Conservation (phyloP, 2,888 invertebrate species). For the Dendrolimus pini region DNA sequence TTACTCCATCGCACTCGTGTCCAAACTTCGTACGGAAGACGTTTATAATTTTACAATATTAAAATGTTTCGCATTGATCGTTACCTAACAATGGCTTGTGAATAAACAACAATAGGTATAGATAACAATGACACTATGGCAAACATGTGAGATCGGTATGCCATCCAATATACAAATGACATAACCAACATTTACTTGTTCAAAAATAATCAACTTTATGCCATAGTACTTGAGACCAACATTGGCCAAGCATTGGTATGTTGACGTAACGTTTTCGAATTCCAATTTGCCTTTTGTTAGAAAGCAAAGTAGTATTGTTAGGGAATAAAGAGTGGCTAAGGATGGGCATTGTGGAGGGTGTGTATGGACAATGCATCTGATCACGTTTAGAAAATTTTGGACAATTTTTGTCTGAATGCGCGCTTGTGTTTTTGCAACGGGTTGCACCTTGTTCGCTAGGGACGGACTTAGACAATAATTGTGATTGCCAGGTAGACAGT, state of each 20-base stretch:
- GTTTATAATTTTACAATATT: constrained; percentile 75
- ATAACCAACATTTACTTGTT: constrained; percentile 11
- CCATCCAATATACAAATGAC: constrained; percentile 20
- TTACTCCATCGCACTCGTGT: constrained; percentile 20
- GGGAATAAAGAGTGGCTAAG: constrained; percentile 69
- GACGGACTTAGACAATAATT: constrained; percentile 24
- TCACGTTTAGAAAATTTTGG: constrained; percentile 69
- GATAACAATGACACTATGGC: constrained; percentile 73
- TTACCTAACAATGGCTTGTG: constrained; percentile 44
- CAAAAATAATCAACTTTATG: constrained; percentile 6
- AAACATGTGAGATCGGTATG: constrained; percentile 66
- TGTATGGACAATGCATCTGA: constrained; percentile 59
- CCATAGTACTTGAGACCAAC: constrained; percentile 10
- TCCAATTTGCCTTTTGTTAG: constrained; percentile 43
- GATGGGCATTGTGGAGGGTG: constrained; percentile 74
- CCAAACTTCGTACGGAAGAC: constrained; percentile 57
- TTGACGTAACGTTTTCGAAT: constrained; percentile 12
- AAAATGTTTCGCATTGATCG: constrained; percentile 75
- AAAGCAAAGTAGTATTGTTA: constrained; percentile 66
- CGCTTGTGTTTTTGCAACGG: constrained; percentile 63
- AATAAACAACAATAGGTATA: constrained; percentile 72
- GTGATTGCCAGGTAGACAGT: neutral
- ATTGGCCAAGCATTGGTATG: constrained; percentile 8
- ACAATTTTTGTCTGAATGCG: constrained; percentile 48
- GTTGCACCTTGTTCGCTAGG: constrained; percentile 67